Base-by-base conservation (phyloP, 2,113 vertebrate genomes). In the Bostrychus sinensis region DNA sequence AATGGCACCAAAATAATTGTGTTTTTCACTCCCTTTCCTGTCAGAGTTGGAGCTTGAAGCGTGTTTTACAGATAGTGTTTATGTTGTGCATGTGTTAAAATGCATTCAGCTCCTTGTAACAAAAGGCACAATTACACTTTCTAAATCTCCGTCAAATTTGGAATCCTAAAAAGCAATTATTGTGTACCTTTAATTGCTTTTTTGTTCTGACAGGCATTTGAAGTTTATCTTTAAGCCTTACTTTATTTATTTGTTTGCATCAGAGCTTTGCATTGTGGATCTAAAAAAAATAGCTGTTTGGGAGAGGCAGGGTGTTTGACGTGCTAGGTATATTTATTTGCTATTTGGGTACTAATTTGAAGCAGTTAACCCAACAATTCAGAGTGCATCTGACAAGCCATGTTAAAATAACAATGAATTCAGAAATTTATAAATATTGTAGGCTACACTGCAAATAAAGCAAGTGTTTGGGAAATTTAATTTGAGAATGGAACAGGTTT, bases 101-200 rank as follows among this genome's bases (percentile, higher is more conserved):
- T 32, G n/a, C 4, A 62, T 57, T n/a, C 17, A 38, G 48, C 5
- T 5, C 5, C 5, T 32, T 32, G 5, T 32, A 32, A 32, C 30
- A 32, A 32, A 32, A 32, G 3, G 8, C 28, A 30, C 28, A 30
- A 7, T 3, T 3, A 30, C 30, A 32, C 8, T 32, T 32, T 32
- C 19, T 22, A 20, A 45, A 10, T 41, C 3, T 56, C 17, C 38
- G 25, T 62, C 58, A 30, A 12, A 54, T 54, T 57, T 36, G 1
- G 34, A 63, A 63, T 8, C 16, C n/a, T 13, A 46, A 70, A 46
- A 70, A 50, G 16, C 39, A 19, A 43, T 41, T 61, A 66, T 61
- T 34, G 38, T 22, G 13, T 54, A 10, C 4, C 46, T 64, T 70
- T 65, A 30, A 70, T 50, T 16, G 25, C 56, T 7, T 65, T 46